These are phyloP conservation scores for Limnodromus scolopaceus DNA, from an alignment of 2,797 vertebrate genomes.

Conservation along the genomic window DNA sequence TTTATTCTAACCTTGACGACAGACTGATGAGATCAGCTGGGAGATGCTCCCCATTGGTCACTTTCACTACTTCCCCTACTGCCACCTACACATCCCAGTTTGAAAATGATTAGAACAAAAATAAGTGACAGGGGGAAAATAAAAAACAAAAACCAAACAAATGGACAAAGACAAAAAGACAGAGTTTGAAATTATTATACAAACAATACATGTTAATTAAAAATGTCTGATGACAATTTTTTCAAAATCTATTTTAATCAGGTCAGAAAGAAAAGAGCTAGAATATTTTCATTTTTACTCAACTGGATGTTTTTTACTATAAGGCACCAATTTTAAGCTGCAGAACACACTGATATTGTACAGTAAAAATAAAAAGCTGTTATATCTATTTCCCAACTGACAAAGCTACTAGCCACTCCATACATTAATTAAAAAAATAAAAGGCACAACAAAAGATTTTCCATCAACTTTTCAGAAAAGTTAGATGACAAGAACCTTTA, in stretches of 20 bases:
- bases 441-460: background rate
- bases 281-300: background rate
- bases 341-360: background rate
- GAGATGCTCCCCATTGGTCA: slow-evolving; percentile 98
- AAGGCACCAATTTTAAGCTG: slow-evolving; percentile 11
- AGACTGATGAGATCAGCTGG: slow-evolving; percentile 99
- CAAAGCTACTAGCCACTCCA: background rate
- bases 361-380: background rate
- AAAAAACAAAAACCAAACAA: slow-evolving; percentile 55
- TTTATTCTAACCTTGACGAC: slow-evolving; percentile 96
- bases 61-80: slow-evolving; percentile 98
- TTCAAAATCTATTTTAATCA: slow-evolving; percentile 86
- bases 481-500: background rate
- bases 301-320: background rate
- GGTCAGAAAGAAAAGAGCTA: slow-evolving; percentile 63
- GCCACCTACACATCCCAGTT: slow-evolving; percentile 91
- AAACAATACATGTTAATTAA: slow-evolving; percentile 80
- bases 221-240: slow-evolving; percentile 77
- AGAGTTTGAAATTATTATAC: slow-evolving; percentile 79
- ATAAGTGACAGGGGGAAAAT: slow-evolving; percentile 68
- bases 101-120: slow-evolving; percentile 81
- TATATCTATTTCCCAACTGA: background rate
- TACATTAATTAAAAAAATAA: background rate
- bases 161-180: slow-evolving; percentile 79
- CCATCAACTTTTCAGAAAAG: background rate